A percentile compares a stretch with the other conserved stretches of the same genome.
phyloP scores from a whole-genome alignment of 2,888 invertebrate species.

The Agonopterix subpropinquella region DNA sequence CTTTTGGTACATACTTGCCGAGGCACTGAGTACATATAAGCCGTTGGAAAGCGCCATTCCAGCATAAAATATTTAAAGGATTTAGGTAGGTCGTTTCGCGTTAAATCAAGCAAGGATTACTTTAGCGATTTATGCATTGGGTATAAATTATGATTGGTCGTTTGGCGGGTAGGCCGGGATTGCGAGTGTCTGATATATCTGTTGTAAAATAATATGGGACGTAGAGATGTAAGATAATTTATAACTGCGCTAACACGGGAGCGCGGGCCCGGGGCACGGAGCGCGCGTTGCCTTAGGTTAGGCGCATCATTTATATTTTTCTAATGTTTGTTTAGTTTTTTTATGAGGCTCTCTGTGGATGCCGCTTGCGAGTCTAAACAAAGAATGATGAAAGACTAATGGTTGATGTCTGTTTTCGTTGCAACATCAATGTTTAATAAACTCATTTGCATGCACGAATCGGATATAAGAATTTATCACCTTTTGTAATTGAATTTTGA shows the following conservation, averaged over 20 bases:
- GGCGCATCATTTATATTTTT: conserved; percentile 72
- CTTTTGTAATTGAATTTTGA: conserved; percentile 47
- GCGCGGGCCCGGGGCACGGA: conserved; percentile 47
- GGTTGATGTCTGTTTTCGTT: conserved; percentile 59
- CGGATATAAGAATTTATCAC: conserved; percentile 54
- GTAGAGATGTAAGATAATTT: conserved; percentile 65
- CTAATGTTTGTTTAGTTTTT: conserved; percentile 68
- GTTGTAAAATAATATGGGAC: conserved; percentile 63
- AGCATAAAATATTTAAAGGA: conserved; percentile 35
- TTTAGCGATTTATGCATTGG: conserved; percentile 50
- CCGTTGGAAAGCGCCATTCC: conserved; percentile 33
- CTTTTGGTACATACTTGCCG: conserved; percentile 17
- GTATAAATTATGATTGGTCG: conserved; percentile 59
- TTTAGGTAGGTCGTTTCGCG: conserved; percentile 32
- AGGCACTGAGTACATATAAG: conserved; percentile 7
- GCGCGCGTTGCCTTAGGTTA: conserved; percentile 61
- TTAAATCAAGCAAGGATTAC: conserved; percentile 47
- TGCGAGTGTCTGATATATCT: conserved; percentile 60
- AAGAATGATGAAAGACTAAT: conserved; percentile 69
- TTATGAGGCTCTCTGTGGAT: conserved; percentile 53
- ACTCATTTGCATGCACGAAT: conserved; percentile 57
- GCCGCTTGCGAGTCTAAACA: conserved; percentile 61
- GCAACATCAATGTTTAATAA: conserved; percentile 63
- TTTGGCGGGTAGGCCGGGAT: conserved; percentile 51
- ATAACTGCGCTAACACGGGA: conserved; percentile 56